Percentiles rank a stretch among this genome's conserved stretches.
Conservation (phyloP, 2,888 invertebrate species). For the Odontomyia ornata region DNA sequence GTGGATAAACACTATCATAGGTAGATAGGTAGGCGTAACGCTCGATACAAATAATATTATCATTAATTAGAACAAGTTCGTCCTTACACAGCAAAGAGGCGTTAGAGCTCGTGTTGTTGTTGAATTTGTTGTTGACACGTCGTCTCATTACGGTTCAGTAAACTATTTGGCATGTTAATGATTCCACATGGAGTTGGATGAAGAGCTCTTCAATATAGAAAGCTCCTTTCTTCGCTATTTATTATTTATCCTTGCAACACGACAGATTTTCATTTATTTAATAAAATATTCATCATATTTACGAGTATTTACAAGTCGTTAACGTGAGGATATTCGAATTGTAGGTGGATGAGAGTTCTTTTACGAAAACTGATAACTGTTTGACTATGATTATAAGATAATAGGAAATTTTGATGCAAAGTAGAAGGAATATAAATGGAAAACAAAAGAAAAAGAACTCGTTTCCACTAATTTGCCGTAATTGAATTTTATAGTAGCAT, state of each 20-base stretch:
- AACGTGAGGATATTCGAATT: too few species aligned
- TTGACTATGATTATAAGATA: too few species aligned
- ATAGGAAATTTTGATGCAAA: too few species aligned
- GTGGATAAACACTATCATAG: too few species aligned
- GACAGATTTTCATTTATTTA: background rate
- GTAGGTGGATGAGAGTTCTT: too few species aligned
- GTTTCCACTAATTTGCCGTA: too few species aligned
- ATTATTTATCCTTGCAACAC: background rate
- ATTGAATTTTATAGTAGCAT: too few species aligned
- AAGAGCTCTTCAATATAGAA: too few species aligned
- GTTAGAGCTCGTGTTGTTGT: background rate
- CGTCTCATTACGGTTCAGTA: background rate
- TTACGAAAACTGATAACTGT: too few species aligned
- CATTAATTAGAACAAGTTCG: background rate
- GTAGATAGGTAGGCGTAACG: background rate
- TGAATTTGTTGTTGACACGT: background rate
- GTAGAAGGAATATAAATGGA: too few species aligned
- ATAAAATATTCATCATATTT: background rate
- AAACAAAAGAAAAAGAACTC: too few species aligned
- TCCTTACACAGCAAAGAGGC: background rate
- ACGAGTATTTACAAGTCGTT: background rate
- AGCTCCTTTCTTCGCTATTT: background rate
- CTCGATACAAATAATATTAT: constrained; percentile 14
- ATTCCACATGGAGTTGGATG: background rate
- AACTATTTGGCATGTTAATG: constrained; percentile 4